Evolutionary conservation across 2,888 invertebrate genomes (phyloP), one percentile per base, ranked within the genome.

Genomic region (Ochropleura plecta): DNA sequence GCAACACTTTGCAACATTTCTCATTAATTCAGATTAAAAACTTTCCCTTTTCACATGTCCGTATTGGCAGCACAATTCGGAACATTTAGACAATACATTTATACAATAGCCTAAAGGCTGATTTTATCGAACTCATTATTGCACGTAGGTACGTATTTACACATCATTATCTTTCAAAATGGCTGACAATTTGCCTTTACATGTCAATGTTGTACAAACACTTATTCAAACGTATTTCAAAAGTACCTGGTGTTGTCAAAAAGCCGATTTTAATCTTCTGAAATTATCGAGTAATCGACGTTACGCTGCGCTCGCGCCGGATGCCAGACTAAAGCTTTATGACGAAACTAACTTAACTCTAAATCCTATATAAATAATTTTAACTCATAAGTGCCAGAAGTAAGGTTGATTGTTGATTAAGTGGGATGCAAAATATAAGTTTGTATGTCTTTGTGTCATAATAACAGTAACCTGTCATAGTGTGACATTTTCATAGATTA

Each of bases 211-310:
- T 87, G 87, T 83, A 88, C 80, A 90, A 88, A 83, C 84, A 85
- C 82, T 83, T 84, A 81, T 83, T 76, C 75, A 87, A 87, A 86
- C 81, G 78, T 89, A 90, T 90, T 92, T 90, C 86, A 86, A 92
- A 94, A 91, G 89, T 92, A 82, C 84, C 70, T 76, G 91, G 91
- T 90, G 93, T 94, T 95, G 95, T 95, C 95, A 94, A 95, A 95
- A 87, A 94, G 90, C 88, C 84, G 94, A 95, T 95, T 90, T 87
- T 92, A 92, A 96, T 96, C 95, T 93, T 85, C 84, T 90, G 85
- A 95, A 96, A 96, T 96, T 96, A 96, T 96, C 96, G 93, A 95
- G 92, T 96, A 96, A 95, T 95, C 95, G 95, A 92, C 93, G 94
- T 92, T 92, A 93, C 92, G 94, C 91, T 95, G 95, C 95, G 95